phyloP scores from a whole-genome alignment of 2,113 vertebrate species.

The Cyanistes caeruleus region DNA sequence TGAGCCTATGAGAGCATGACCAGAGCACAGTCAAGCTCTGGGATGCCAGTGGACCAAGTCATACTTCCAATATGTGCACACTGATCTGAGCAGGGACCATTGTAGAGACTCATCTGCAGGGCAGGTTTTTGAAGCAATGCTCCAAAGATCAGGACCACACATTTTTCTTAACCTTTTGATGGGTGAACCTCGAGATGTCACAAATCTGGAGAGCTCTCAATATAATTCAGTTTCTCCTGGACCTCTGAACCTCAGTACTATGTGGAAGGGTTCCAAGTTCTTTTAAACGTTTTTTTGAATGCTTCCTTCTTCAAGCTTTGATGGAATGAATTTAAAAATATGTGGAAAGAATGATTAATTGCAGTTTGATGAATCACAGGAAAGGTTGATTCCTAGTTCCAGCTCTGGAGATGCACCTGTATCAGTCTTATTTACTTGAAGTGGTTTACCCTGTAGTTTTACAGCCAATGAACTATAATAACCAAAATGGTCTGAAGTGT shows the following conservation, averaged over 20 bases:
- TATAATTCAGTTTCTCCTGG: neutral
- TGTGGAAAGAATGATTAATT: neutral
- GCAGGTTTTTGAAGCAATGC: neutral
- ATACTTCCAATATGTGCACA: neutral
- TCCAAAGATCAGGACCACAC: neutral
- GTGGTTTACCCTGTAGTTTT: neutral
- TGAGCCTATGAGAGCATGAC: neutral
- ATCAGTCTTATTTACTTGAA: neutral
- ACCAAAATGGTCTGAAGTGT: neutral
- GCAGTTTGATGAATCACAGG: neutral
- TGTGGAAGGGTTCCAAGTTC: neutral
- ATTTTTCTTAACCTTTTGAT: neutral
- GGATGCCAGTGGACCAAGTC: neutral
- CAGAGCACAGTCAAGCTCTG: neutral
- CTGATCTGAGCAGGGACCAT: neutral
- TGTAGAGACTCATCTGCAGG: neutral
- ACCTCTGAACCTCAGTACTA: neutral
- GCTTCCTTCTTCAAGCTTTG: neutral
- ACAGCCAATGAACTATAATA: neutral
- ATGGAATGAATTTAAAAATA: neutral
- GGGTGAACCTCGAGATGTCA: neutral
- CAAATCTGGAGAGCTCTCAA: neutral
- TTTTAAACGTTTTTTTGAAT: neutral
- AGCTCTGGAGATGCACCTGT: neutral
- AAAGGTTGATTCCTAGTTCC: neutral